These are phyloP conservation scores for Acromyrmex echinatior DNA, from an alignment of 1,140 invertebrate genomes.

Conservation along the genomic window DNA sequence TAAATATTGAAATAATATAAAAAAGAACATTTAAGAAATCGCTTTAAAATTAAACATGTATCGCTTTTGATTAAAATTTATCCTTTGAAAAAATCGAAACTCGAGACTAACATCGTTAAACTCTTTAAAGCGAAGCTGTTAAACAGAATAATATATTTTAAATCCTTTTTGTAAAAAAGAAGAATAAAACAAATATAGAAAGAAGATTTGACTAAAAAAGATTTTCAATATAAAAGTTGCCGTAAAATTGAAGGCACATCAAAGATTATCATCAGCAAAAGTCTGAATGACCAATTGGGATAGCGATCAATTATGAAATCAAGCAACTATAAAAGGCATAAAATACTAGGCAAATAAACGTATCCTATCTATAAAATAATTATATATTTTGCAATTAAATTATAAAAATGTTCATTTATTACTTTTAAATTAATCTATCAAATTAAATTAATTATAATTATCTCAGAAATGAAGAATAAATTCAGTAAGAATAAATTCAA, in stretches of 20 bases:
- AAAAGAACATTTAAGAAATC: not conserved
- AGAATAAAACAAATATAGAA: slow-evolving; percentile 54
- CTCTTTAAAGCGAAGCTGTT: slow-evolving; percentile 59
- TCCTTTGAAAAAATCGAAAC: not conserved
- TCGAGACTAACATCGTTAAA: not conserved
- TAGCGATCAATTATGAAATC: slow-evolving; percentile 19
- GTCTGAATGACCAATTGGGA: slow-evolving; percentile 58
- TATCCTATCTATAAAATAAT: not conserved
- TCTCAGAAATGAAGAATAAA: too few relatives aligned
- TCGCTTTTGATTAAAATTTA: not conserved
- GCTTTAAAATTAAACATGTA: not conserved
- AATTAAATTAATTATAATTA: too few relatives aligned
- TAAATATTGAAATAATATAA: not conserved
- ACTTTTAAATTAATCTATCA: not conserved
- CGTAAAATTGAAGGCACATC: slow-evolving; percentile 79
- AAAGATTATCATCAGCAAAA: slow-evolving; percentile 76
- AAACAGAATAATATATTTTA: slow-evolving; percentile 43
- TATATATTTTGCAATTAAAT: not conserved
- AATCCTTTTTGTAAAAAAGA: slow-evolving; percentile 34
- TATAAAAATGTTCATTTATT: not conserved
- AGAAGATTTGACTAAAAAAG: slow-evolving; percentile 79
- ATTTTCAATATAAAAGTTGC: slow-evolving; percentile 80
- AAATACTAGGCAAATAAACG: not conserved
- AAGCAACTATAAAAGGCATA: not conserved
- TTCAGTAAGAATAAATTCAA: too few relatives aligned